Base-by-base conservation (phyloP, 2,797 vertebrate genomes). In the Basileuterus tristriatus region DNA sequence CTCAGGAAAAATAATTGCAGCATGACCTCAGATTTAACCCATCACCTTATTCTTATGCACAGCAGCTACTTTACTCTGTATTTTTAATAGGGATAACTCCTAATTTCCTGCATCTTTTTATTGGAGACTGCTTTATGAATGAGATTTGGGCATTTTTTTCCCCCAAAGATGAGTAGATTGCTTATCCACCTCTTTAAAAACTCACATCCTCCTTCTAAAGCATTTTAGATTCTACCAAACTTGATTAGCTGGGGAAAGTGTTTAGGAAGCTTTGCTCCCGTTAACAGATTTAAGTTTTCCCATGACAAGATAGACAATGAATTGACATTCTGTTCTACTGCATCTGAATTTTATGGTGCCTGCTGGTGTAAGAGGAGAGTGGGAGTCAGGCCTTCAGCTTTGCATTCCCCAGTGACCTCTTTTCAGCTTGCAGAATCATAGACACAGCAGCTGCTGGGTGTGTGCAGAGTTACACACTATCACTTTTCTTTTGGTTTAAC, bases 1-100 rank as follows among this genome's bases (percentile, higher is more conserved):
- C 76, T 91, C 83, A 70, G 86, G 62, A 94, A 90, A 94, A 87
- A 84, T 89, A 94, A 93, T 94, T 95, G 59, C 86, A 82, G 34
- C 29, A 9, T 56, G 80, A 95, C 90, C 80, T 90, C 67, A 76
- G 41, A 41, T 94, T 91, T 93, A 86, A 90, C 67, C 74, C 43
- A 36, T 70, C 56, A 56, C 58, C 67, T 88, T 79, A 92, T 90
- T 79, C 63, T 84, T 87, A 91, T 82, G 74, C 86, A 74, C 3
- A 15, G 29, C 55, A 95, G 59, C 32, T 26, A 59, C 74, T 79
- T 75, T 60, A 65, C 32, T 76, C 50, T 34, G 46, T 77, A 43
- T 85, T 91, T 95, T 94, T 90, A 89, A 88, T 55, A 71, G 34
- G 63, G 36, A 65, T 84, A 76, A 52, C 36, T 86, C 36, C 70